Base-by-base conservation (phyloP, 2,888 invertebrate genomes). In the Phalera bucephala region DNA sequence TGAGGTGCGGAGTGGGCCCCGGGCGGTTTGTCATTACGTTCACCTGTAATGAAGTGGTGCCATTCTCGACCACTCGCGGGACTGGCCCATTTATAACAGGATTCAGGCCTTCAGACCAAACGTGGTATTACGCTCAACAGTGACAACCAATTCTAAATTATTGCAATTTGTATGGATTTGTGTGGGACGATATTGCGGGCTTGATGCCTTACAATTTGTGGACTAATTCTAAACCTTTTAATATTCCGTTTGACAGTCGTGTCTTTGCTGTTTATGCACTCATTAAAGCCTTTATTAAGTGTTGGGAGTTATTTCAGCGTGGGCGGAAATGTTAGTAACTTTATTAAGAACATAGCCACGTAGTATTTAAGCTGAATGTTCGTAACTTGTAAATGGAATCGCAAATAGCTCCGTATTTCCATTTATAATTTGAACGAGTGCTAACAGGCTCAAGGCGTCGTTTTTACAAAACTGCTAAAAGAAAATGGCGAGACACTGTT, bases 41-140 rank as follows among this genome's bases (percentile, higher is more conserved):
- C 57, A 53, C 58, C 58, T 59, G 58, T 66, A 74, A 75, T 72
- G 66, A 68, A 70, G 65, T 53, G 48, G 59, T 64, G 61, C 49
- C 51, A 62, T 55, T 62, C 46, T 41, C 41, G 40, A 37, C 31
- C 36, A 35, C 33, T 48, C 27, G 45, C 39, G 31, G 29, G 31
- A 19, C 36, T 33, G 32, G 47, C 36, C 47, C 53, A 62, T 69
- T 72, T 61, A 61, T 67, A 63, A 67, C 64, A 60, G 62, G 65
- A 76, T 65, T 62, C 58, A 42, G 43, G 40, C 11, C 17, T 19
- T 3, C 19, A 27, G 20, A 45, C 44, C 40, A 33, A 58, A 47
- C 58, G 33, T 54, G 35, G 38, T 37, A 48, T 58, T 62, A 56
- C 31, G 33, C 20, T 48, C 35, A 28, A 43, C 51, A 55, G 58